Evolutionary conservation across 1,140 invertebrate genomes (phyloP).

Genomic region (Penaeus japonicus): DNA sequence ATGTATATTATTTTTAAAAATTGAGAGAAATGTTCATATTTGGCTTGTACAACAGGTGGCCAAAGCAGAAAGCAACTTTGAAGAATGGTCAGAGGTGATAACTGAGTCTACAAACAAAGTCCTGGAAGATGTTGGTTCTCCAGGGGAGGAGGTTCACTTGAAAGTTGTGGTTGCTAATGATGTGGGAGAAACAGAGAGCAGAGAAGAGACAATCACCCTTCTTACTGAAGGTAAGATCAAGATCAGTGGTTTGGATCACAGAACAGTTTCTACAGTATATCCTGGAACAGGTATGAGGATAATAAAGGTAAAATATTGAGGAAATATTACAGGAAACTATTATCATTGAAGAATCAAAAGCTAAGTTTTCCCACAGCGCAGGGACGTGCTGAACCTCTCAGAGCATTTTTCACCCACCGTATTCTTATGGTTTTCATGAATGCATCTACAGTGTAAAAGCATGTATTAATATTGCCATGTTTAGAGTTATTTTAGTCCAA

Average conservation of each 20-base stretch:
- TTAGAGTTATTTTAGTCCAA: too few species aligned
- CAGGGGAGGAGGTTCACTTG: conserved; percentile 22
- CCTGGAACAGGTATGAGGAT: neutral
- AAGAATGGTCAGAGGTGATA: conserved; percentile 1
- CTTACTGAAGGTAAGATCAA: conserved; percentile 41
- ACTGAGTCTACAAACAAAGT: conserved; percentile 23
- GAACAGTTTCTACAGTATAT: neutral
- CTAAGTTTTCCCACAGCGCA: too few species aligned
- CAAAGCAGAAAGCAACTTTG: conserved; percentile 20
- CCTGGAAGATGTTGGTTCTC: conserved; percentile 30
- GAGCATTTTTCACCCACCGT: too few species aligned
- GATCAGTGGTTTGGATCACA: neutral
- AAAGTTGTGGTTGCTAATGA: conserved; percentile 35
- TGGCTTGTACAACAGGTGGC: neutral
- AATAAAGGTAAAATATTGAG: too few species aligned
- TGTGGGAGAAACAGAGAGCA: conserved; percentile 31
- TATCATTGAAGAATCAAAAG: neutral
- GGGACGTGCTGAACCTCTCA: too few species aligned
- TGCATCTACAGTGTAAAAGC: too few species aligned
- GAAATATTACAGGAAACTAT: neutral
- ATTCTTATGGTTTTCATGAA: too few species aligned
- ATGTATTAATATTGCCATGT: too few species aligned
- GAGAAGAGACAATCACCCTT: neutral
- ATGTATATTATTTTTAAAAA: neutral
- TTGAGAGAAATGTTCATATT: neutral